Evolutionary conservation across 2,797 vertebrate genomes (phyloP).

Genomic region (Dermochelys coriacea): DNA sequence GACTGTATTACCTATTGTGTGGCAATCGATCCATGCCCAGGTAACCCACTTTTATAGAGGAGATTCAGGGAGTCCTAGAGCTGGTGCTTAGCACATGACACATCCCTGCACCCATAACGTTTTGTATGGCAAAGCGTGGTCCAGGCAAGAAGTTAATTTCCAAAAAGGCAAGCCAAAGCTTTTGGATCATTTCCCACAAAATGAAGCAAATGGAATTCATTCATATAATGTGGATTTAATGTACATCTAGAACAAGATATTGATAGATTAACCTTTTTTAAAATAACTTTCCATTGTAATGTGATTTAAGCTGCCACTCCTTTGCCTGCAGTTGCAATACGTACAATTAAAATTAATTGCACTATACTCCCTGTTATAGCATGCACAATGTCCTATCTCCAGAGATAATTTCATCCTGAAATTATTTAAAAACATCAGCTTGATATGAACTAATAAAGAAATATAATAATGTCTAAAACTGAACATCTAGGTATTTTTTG

Average conservation of each 20-base stretch:
- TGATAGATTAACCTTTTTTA: background rate
- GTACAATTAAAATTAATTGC: conserved; percentile 43
- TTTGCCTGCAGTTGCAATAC: background rate
- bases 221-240: background rate
- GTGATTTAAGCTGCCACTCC: background rate
- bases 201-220: conserved; percentile 6
- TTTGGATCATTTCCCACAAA: conserved; percentile 41
- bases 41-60: background rate
- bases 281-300: background rate
- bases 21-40: background rate
- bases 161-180: background rate
- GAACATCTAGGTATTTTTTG: conserved; percentile 4
- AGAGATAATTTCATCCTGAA: background rate
- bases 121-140: background rate
- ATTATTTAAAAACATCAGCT: conserved; percentile 30
- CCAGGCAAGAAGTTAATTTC: conserved; percentile 25
- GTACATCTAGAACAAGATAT: background rate
- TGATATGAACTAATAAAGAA: background rate
- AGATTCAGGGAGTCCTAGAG: background rate
- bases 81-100: conserved; percentile 10
- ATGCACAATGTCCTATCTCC: conserved; percentile 9
- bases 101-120: background rate
- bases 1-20: conserved; percentile 8
- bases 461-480: conserved; percentile 15
- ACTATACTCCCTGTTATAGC: conserved; percentile 7